Base-by-base conservation (phyloP, 2,113 vertebrate species). In the Taurulus bubalis region DNA sequence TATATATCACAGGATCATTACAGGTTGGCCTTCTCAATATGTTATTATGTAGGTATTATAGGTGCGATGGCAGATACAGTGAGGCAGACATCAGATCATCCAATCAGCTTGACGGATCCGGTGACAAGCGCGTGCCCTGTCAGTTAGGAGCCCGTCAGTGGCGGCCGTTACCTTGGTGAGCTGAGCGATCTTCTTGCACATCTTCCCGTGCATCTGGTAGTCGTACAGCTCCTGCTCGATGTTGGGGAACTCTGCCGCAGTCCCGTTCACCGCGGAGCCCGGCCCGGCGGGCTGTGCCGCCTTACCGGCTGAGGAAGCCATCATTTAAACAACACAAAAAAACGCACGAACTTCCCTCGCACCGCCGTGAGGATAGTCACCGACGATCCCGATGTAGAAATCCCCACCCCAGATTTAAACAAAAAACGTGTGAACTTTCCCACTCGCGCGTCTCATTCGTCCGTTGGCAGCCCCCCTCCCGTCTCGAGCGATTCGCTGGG, bases 121-220 rank as follows among this genome's bases (percentile, higher is more conserved):
- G 81, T 67, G 85, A 72, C 87, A 18, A 79, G 60, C 60, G 47
- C 45, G 47, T 34, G 28, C n/a, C n/a, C n/a, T n/a, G n/a, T n/a
- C n/a, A n/a, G n/a, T n/a, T n/a, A n/a, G n/a, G n/a, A n/a, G n/a
- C 16, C 1, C 16, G 3, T 51, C 49, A 51, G 6, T 51, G 49
- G 18, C 49, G 5, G 80, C 12, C 73, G 94, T 90, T 95, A 99
- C 98, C 98, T 99, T 99, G 9, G 98, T 99, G 75, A 99, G 97
- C 95, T 99, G 98, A 10, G 98, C 98, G 49, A 99, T 98, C 95
- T 99, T 99, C 95, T 99, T 99, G 94, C 98, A 98, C 98, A 99
- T 99, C 92, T 97, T 97, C 87, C 94, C 36, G 91, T 98, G 97
- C 95, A 99, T 96, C 84, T 97, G 96, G 71, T 93, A 93, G 81